Evolutionary conservation across 2,888 invertebrate species (phyloP), one percentile per base, ranked within the genome.

Genomic region (Diarsia mendica): DNA sequence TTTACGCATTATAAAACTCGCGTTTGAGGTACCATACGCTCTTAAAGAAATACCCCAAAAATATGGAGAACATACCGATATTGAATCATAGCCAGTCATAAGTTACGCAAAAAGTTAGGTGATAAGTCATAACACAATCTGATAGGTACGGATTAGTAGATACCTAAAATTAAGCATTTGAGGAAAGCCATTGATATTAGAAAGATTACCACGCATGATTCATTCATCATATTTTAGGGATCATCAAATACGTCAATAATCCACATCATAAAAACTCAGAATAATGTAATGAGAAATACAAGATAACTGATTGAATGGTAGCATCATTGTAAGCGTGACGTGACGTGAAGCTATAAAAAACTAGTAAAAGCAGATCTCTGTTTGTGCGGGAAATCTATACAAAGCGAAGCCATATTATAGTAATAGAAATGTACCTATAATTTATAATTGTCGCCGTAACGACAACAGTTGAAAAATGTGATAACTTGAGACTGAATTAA

Each of bases 51-150:
- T 28, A 0, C 15, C 28, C 8, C 13, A 44, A 60, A 55, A 49
- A 20, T 48, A 39, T 61, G 11, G 18, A 28, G 28, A 20, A 48
- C 23, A 18, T 60, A 60, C 10, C 5, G 0, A 0, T 18, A 11
- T 67, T 39, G 61, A 49, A 18, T 65, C 64, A 48, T 28, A 6
- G 3, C n/a, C 0, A 46, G 49, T 39, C 46, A 46, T 48, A 39
- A 49, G 20, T 55, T 48, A 58, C 15, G 51, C 64, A 53, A 58
- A 28, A 28, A 28, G 44, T 33, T 48, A 44, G 18, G 5, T 13
- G 65, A 72, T 28, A 53, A n/a, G 11, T 3, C n/a, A 53, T 58
- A 65, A 65, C 13, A n/a, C 53, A n/a, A 82, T 65, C 28, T 58
- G 1, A 66, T 23, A 51, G n/a, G 4, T 49, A 11, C 11, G 44